Percentiles rank a stretch among this genome's conserved stretches.
phyloP scores from a whole-genome alignment of 2,113 vertebrate genomes.

The Scomber scombrus region DNA sequence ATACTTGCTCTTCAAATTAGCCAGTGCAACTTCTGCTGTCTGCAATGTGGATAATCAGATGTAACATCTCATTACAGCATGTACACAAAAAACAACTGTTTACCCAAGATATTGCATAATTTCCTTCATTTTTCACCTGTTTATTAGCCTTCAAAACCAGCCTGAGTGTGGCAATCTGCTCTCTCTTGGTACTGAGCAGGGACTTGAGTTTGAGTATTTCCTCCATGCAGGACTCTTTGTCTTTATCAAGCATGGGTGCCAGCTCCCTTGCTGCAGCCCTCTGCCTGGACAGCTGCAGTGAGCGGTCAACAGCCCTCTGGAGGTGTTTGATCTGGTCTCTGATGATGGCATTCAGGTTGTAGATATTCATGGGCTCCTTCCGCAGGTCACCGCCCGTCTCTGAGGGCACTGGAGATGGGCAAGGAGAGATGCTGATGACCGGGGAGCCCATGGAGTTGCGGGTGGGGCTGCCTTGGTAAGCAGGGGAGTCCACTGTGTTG shows the following conservation, averaged over 20 bases:
- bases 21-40: slow-evolving; percentile 96
- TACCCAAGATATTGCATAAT: neutral
- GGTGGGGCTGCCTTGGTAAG: slow-evolving; percentile 84
- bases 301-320: slow-evolving; percentile 96
- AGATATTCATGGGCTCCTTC: slow-evolving; percentile 99
- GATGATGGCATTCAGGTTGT: slow-evolving; percentile 98
- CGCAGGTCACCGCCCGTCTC: slow-evolving; percentile 93
- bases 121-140: slow-evolving; percentile 85
- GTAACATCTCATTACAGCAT: slow-evolving; percentile 41
- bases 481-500: slow-evolving; percentile 67
- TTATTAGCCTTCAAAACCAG: slow-evolving; percentile 98
- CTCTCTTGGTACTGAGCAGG: slow-evolving; percentile 96
- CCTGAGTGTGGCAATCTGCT: slow-evolving; percentile 96
- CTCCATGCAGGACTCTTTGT: slow-evolving; percentile 97
- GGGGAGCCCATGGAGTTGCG: slow-evolving; percentile 88
- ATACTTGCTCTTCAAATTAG: slow-evolving; percentile 98
- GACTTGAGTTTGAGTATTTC: slow-evolving; percentile 98
- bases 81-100: neutral
- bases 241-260: slow-evolving; percentile 94
- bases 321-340: slow-evolving; percentile 98
- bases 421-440: slow-evolving; percentile 86
- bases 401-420: slow-evolving; percentile 87
- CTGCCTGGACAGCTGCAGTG: slow-evolving; percentile 94
- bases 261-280: slow-evolving; percentile 94
- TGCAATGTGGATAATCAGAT: slow-evolving; percentile 55